Percentiles rank a stretch among this genome's conserved stretches.
Evolutionary conservation across 2,113 vertebrate genomes (phyloP).

Genomic region (Microtus oregoni): DNA sequence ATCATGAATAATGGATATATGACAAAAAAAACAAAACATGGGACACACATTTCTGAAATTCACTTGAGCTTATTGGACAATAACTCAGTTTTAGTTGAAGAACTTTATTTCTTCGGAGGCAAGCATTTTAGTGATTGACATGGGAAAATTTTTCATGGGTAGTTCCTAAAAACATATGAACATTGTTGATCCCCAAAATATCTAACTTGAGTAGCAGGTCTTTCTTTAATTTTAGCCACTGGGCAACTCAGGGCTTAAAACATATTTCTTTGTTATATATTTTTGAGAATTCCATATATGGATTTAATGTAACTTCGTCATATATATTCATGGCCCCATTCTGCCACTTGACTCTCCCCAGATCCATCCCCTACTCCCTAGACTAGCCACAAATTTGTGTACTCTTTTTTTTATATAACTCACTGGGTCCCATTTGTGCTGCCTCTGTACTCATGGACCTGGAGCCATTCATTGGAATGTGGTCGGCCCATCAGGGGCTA

Average conservation of each 20-base stretch:
- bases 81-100: neutral
- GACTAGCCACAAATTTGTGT: neutral
- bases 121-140: slow-evolving; percentile 32
- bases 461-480: neutral
- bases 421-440: neutral
- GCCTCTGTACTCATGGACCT: too few relatives aligned
- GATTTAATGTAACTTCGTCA: neutral
- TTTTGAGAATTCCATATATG: neutral
- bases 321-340: neutral
- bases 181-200: slow-evolving; percentile 42
- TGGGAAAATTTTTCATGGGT: neutral
- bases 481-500: too few relatives aligned
- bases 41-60: slow-evolving; percentile 53
- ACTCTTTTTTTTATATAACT: neutral
- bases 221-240: slow-evolving; percentile 38
- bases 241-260: slow-evolving; percentile 13
- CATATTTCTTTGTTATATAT: neutral
- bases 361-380: neutral
- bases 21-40: neutral
- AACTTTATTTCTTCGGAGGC: neutral
- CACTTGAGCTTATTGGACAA: neutral
- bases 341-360: too few relatives aligned
- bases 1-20: slow-evolving; percentile 52
- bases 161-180: slow-evolving; percentile 25
- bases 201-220: neutral